Evolutionary conservation across 1,140 invertebrate species (phyloP), one percentile per base, ranked within the genome.

Genomic region (Heterodera schachtii): DNA sequence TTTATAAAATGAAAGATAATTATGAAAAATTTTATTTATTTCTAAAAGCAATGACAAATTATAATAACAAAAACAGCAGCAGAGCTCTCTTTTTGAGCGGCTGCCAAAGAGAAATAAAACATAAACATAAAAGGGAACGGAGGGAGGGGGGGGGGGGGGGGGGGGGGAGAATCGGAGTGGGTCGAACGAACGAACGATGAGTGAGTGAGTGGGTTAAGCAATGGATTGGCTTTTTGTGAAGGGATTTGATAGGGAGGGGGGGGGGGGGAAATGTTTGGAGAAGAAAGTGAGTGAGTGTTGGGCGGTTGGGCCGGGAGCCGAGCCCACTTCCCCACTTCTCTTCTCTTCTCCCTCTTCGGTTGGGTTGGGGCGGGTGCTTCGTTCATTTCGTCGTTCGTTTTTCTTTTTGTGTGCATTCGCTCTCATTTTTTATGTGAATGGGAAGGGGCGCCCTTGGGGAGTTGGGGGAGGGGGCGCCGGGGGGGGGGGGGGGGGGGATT

Each of bases 331-430:
- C 49, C 49, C 49, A 52, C 49, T 9, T 49, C 47, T 11, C 49
- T 52, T 52, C 11, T 11, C 49, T 11, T 60, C 9, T 60, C 13
- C 49, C 13, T 52, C 57, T 60, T 60, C 57, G 57, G 13, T 60
- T 60, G 57, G 3, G 57, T 60, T 60, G 57, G 57, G 57, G 57
- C 57, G 57, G 57, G 13, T 11, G 4, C 11, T 60, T 60, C 57
- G 57, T 60, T 60, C 57, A 60, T 60, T 60, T 60, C 57, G 57
- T 60, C 57, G 57, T 60, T 60, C 57, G 57, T 60, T 60, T 52
- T 60, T 60, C 57, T 60, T 60, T 60, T 60, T 60, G 57, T 60
- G 57, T 60, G 57, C 57, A 60, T 60, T 60, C 57, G 57, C 57
- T 60, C 57, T 60, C 57, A 60, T 60, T 60, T 60, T 60, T 60